Evolutionary conservation across 2,888 invertebrate species (phyloP).

Genomic region (Philaethria dido): DNA sequence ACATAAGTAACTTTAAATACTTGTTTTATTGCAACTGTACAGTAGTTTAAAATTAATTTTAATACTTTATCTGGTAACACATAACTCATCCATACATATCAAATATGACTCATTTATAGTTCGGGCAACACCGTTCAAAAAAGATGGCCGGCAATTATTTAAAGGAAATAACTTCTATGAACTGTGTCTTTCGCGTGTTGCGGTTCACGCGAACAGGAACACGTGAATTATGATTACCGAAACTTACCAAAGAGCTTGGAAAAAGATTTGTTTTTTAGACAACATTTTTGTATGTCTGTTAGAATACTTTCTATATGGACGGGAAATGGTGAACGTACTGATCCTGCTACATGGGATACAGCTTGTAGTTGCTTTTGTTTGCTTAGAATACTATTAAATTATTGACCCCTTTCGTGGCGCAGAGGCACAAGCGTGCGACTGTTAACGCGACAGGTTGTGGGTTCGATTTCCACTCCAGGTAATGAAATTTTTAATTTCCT

Average conservation of each 20-base stretch:
- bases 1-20: too few species aligned
- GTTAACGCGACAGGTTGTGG: too few species aligned
- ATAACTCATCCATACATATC: slow-evolving; percentile 18
- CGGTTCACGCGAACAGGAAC: slow-evolving; percentile 26
- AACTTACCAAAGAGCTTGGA: slow-evolving; percentile 4
- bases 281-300: background rate
- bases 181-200: slow-evolving; percentile 30
- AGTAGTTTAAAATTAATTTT: background rate
- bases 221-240: slow-evolving; percentile 26
- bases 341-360: too few species aligned
- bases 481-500: too few species aligned
- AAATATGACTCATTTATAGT: slow-evolving; percentile 30
- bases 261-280: slow-evolving; percentile 19
- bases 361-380: too few species aligned
- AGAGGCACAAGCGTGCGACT: too few species aligned
- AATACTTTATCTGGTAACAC: slow-evolving; percentile 7
- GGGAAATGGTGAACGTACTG: too few species aligned
- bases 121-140: slow-evolving; percentile 25
- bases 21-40: background rate
- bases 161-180: slow-evolving; percentile 43
- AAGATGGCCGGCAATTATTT: slow-evolving; percentile 44
- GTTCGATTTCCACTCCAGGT: too few species aligned
- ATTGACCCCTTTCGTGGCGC: too few species aligned
- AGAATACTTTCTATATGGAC: background rate
- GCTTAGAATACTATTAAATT: too few species aligned